Percentiles rank a stretch among this genome's conserved stretches.
These are phyloP conservation scores for Endotricha flammealis DNA, from an alignment of 2,888 invertebrate species.

Conservation along the genomic window DNA sequence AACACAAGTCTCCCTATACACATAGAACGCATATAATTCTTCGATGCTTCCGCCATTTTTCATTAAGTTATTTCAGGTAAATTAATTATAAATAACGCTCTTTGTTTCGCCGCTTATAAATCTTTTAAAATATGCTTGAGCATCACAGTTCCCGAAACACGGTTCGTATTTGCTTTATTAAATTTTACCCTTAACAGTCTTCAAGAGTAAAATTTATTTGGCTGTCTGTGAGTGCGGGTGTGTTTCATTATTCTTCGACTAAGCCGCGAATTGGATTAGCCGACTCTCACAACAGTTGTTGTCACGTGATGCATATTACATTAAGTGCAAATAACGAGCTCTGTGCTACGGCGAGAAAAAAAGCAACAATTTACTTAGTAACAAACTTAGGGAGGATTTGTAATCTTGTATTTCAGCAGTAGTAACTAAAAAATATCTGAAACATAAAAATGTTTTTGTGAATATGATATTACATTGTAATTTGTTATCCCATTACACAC, in stretches of 20 bases:
- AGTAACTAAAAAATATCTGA: no score
- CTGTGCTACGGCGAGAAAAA: background rate
- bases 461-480: no score
- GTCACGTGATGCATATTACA: constrained; percentile 14
- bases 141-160: constrained; percentile 43
- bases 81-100: constrained; percentile 56
- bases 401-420: no score
- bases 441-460: no score
- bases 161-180: constrained; percentile 64
- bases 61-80: constrained; percentile 47
- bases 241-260: constrained; percentile 49
- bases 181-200: constrained; percentile 56
- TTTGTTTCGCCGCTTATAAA: constrained; percentile 52
- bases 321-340: constrained; percentile 7
- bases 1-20: no score
- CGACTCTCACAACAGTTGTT: constrained; percentile 30
- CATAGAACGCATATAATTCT: constrained; percentile 8
- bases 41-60: constrained; percentile 35
- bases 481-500: no score
- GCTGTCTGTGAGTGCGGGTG: constrained; percentile 46
- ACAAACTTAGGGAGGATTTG: background rate
- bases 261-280: constrained; percentile 51
- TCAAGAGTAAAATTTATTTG: constrained; percentile 55
- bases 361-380: constrained; percentile 4
- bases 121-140: constrained; percentile 56